These are phyloP conservation scores for Coptodon rendalli DNA, from an alignment of 2,113 vertebrate species.

Conservation along the genomic window DNA sequence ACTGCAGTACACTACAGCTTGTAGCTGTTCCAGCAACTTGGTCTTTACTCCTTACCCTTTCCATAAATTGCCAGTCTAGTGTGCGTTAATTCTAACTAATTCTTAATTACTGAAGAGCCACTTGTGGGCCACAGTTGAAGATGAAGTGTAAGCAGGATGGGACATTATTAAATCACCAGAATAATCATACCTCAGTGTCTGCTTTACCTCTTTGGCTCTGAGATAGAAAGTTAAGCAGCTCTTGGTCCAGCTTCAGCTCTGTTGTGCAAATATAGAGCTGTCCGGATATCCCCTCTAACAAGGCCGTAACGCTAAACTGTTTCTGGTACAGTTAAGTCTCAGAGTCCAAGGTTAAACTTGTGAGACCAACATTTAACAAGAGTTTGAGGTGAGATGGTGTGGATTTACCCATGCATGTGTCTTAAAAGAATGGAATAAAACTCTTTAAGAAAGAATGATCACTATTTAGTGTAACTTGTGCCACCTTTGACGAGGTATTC, in stretches of 20 bases:
- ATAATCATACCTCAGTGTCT: background rate
- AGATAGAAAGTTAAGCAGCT: background rate
- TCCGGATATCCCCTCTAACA: background rate
- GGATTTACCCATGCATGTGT: background rate
- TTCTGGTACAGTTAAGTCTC: background rate
- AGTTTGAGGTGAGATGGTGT: background rate
- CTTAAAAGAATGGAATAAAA: background rate
- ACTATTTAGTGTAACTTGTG: background rate
- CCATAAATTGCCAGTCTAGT: constrained; percentile 24
- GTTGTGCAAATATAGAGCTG: background rate
- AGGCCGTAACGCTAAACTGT: background rate
- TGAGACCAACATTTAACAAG: background rate
- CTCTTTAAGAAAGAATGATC: background rate
- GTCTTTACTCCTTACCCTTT: background rate
- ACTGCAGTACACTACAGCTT: background rate
- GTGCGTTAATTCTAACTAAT: background rate
- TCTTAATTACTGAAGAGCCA: background rate
- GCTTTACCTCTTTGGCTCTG: background rate
- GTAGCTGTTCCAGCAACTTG: constrained; percentile 11
- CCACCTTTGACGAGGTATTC: background rate
- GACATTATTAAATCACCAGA: background rate
- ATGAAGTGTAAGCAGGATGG: background rate
- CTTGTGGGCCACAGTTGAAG: background rate
- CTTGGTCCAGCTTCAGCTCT: background rate
- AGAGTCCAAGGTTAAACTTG: background rate